Conservation (phyloP, 2,888 invertebrate genomes). For the Orchesellides sinensis region DNA sequence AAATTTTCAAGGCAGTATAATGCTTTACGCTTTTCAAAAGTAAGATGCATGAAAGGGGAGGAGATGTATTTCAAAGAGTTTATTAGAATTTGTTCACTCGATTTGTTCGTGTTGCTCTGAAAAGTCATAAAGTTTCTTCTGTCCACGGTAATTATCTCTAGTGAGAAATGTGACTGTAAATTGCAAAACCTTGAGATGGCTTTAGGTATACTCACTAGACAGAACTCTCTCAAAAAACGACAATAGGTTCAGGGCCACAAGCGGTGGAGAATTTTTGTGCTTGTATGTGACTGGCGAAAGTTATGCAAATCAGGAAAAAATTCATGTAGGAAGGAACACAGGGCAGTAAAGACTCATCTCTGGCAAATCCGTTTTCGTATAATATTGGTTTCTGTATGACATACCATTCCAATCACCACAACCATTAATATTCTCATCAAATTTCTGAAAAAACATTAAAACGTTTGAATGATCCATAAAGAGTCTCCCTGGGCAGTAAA, state of each 20-base stretch:
- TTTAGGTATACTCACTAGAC: not conserved
- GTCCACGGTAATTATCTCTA: constrained; percentile 20
- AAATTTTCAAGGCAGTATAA: too few species aligned
- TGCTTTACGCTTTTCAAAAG: not conserved
- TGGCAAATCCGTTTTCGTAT: not conserved
- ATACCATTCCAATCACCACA: constrained; percentile 1
- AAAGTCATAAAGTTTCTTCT: constrained; percentile 23
- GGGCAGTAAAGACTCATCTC: not conserved
- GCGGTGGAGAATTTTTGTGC: not conserved
- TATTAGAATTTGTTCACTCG: constrained; percentile 8
- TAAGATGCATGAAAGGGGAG: constrained; percentile 18
- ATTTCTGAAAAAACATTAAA: constrained; percentile 3
- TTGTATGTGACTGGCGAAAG: not conserved
- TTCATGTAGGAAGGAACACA: not conserved
- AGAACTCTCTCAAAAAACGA: not conserved
- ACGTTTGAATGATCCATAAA: not conserved
- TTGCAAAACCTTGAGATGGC: constrained; percentile 8
- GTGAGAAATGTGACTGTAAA: constrained; percentile 16
- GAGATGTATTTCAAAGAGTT: not conserved
- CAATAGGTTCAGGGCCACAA: not conserved
- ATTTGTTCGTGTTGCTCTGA: constrained; percentile 2
- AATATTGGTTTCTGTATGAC: not conserved
- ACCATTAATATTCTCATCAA: constrained; percentile 20
- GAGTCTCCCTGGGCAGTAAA: constrained; percentile 17
- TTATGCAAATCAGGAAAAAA: constrained; percentile 1